Percentiles rank a stretch among this genome's conserved stretches.
Conservation (phyloP, 2,113 vertebrate genomes). For the Embiotoca jacksoni region DNA sequence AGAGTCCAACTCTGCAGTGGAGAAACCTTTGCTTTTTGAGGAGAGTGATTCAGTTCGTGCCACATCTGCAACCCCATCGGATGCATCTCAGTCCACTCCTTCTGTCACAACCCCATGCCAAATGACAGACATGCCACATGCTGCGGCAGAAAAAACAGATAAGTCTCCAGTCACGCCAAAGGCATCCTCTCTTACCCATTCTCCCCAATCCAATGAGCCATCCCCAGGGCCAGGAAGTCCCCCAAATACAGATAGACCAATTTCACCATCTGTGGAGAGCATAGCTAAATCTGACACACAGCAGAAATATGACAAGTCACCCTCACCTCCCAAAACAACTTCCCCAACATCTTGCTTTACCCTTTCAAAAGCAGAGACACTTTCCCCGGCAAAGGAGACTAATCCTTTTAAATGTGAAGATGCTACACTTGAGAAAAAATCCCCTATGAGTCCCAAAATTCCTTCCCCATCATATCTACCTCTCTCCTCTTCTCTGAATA, state of each 20-base stretch:
- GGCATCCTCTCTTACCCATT: slow-evolving; percentile 86
- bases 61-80: slow-evolving; percentile 91
- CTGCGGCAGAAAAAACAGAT: slow-evolving; percentile 59
- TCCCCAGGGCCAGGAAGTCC: slow-evolving; percentile 64
- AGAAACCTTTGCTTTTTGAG: slow-evolving; percentile 87
- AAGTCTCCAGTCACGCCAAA: slow-evolving; percentile 82
- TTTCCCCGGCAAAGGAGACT: slow-evolving; percentile 72
- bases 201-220: slow-evolving; percentile 86
- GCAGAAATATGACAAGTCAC: slow-evolving; percentile 59
- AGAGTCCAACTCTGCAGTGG: slow-evolving; percentile 78
- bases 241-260: slow-evolving; percentile 43
- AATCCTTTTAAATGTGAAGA: slow-evolving; percentile 81
- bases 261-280: slow-evolving; percentile 44
- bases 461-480: slow-evolving; percentile 69
- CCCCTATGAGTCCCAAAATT: slow-evolving; percentile 71
- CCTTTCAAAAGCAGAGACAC: slow-evolving; percentile 47
- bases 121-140: slow-evolving; percentile 76
- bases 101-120: slow-evolving; percentile 94
- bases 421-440: slow-evolving; percentile 85
- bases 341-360: slow-evolving; percentile 64
- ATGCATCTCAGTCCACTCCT: slow-evolving; percentile 93
- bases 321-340: slow-evolving; percentile 64
- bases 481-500: slow-evolving; percentile 56
- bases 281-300: slow-evolving; percentile 45
- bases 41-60: slow-evolving; percentile 88